phyloP scores from a whole-genome alignment of 2,888 invertebrate genomes.

The Torymus tubicola region DNA sequence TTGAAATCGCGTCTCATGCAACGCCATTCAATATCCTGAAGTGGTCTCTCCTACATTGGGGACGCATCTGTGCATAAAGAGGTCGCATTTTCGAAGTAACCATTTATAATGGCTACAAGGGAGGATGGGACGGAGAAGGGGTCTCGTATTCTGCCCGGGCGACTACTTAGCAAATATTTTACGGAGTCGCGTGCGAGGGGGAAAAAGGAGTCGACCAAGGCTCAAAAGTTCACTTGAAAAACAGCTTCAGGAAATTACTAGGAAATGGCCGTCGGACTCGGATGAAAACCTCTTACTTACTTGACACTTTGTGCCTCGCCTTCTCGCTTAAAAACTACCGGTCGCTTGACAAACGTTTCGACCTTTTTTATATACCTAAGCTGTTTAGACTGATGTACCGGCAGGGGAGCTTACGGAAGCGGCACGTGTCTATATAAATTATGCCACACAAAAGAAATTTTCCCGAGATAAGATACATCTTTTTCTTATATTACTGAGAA shows the following conservation, averaged over 20 bases:
- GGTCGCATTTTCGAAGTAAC: conserved; percentile 65
- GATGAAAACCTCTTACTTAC: conserved; percentile 43
- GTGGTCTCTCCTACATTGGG: conserved; percentile 27
- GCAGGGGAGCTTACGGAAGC: too few relatives aligned
- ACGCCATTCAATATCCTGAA: conserved; percentile 49
- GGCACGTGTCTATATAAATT: too few relatives aligned
- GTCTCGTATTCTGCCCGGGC: conserved; percentile 59
- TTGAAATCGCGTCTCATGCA: background rate
- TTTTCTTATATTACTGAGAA: too few relatives aligned
- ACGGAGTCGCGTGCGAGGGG: conserved; percentile 54
- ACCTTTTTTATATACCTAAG: background rate
- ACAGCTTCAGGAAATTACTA: conserved; percentile 74
- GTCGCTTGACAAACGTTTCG: background rate
- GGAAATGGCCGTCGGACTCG: conserved; percentile 68
- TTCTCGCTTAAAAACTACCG: conserved; percentile 35
- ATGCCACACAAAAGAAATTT: too few relatives aligned
- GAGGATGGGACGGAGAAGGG: conserved; percentile 40
- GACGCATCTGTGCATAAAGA: conserved; percentile 44
- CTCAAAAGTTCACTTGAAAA: conserved; percentile 73
- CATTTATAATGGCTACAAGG: conserved; percentile 67
- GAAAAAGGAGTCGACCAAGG: conserved; percentile 43
- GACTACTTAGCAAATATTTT: conserved; percentile 71
- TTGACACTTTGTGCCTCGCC: conserved; percentile 1
- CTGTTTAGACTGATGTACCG: background rate
- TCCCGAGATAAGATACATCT: too few relatives aligned